phyloP scores from a whole-genome alignment of 2,113 vertebrate genomes.

The Spea multiplicata region DNA sequence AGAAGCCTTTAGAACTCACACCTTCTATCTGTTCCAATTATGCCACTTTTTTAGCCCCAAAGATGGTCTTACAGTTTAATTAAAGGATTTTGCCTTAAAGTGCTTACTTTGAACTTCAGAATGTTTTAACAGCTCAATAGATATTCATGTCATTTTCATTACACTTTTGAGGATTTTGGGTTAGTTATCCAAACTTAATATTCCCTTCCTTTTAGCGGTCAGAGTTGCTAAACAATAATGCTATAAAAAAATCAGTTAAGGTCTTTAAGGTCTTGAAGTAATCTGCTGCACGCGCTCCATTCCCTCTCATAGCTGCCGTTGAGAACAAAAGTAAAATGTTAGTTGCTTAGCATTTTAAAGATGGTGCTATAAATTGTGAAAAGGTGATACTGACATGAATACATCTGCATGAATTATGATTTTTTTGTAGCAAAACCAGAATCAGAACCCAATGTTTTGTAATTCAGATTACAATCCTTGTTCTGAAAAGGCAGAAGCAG shows the following conservation, averaged over 20 bases:
- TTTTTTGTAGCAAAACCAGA: background rate
- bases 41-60: slow-evolving; percentile 4
- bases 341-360: background rate
- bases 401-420: background rate
- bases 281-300: background rate
- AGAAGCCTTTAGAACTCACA: background rate
- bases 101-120: slow-evolving; percentile 68
- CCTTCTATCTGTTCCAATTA: background rate
- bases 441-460: too few species aligned
- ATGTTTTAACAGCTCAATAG: slow-evolving; percentile 67
- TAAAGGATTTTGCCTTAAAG: slow-evolving; percentile 56
- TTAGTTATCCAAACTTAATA: slow-evolving; percentile 66
- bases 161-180: slow-evolving; percentile 56
- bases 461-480: too few species aligned
- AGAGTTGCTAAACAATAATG: slow-evolving; percentile 55
- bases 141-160: slow-evolving; percentile 65
- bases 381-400: background rate
- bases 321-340: background rate
- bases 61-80: slow-evolving; percentile 23
- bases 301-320: background rate
- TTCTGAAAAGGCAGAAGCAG: too few species aligned
- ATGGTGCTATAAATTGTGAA: background rate
- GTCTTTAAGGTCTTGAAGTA: background rate
- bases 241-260: slow-evolving; percentile 2
- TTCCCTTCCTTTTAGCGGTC: slow-evolving; percentile 66